Evolutionary conservation across 2,113 vertebrate genomes (phyloP).

Genomic region (Muntiacus muntjak): DNA sequence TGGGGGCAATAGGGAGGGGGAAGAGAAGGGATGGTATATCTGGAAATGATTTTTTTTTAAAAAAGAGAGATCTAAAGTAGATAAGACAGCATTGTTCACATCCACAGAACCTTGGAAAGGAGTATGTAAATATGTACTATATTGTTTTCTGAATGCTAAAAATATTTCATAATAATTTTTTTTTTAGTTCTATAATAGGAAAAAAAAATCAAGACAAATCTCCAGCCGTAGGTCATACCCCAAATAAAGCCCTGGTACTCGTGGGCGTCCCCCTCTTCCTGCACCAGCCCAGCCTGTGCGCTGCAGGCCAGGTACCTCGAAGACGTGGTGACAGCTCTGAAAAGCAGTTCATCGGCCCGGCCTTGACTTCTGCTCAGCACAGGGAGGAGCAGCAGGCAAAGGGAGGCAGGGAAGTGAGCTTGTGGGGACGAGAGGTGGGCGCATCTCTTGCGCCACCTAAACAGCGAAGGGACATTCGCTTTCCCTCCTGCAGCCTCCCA

Average conservation of each 20-base stretch:
- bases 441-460: background rate
- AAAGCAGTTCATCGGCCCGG: rapidly evolving
- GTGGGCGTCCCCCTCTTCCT: rapidly evolving
- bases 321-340: background rate
- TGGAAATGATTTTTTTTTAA: background rate
- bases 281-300: background rate
- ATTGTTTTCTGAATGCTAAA: background rate
- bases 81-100: background rate
- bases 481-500: background rate
- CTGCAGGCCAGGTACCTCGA: background rate
- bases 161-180: background rate
- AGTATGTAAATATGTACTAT: background rate
- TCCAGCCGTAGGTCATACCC: background rate
- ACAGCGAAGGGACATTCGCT: background rate
- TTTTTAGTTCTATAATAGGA: background rate
- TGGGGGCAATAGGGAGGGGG: background rate
- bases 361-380: background rate
- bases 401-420: background rate
- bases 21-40: background rate
- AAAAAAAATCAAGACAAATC: background rate
- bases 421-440: background rate
- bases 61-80: background rate
- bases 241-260: background rate
- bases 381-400: background rate
- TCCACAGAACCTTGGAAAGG: background rate